Conservation (phyloP, 2,888 invertebrate species). For the Leptogaster cylindrica region DNA sequence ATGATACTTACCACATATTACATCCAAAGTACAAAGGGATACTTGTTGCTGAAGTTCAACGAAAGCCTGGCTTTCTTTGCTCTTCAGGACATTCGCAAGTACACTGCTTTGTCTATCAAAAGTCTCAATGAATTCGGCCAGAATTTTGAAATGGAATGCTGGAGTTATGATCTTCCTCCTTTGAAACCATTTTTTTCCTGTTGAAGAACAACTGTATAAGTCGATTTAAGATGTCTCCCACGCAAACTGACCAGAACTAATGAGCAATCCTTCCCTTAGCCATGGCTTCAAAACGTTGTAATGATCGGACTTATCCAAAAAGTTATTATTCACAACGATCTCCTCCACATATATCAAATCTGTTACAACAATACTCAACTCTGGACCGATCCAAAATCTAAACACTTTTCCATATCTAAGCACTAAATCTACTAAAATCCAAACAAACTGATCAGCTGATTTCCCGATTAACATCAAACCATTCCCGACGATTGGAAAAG, state of each 20-base stretch:
- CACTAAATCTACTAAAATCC: conserved; percentile 57
- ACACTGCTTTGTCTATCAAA: conserved; percentile 69
- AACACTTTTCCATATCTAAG: conserved; percentile 51
- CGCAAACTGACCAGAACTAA: conserved; percentile 31
- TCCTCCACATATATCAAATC: conserved; percentile 34
- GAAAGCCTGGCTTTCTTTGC: too few species aligned
- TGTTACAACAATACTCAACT: not conserved
- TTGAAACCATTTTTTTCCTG: conserved; percentile 52
- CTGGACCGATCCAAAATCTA: conserved; percentile 24
- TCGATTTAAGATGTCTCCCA: not conserved
- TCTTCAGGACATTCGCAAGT: conserved; percentile 53
- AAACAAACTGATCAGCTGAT: conserved; percentile 56
- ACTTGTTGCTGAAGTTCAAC: too few species aligned
- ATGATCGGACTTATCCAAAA: conserved; percentile 42
- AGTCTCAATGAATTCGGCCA: conserved; percentile 71
- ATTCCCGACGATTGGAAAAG: conserved; percentile 63
- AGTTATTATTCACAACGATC: conserved; percentile 22
- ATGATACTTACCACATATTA: too few species aligned
- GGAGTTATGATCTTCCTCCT: conserved; percentile 74
- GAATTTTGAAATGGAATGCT: conserved; percentile 75
- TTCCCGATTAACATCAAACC: conserved; percentile 61
- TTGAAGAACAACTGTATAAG: not conserved
- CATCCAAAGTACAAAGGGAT: too few species aligned
- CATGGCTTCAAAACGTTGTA: conserved; percentile 44
- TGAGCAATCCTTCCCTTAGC: conserved; percentile 45